Conservation (phyloP, 2,113 vertebrate species). For the Colius striatus region DNA sequence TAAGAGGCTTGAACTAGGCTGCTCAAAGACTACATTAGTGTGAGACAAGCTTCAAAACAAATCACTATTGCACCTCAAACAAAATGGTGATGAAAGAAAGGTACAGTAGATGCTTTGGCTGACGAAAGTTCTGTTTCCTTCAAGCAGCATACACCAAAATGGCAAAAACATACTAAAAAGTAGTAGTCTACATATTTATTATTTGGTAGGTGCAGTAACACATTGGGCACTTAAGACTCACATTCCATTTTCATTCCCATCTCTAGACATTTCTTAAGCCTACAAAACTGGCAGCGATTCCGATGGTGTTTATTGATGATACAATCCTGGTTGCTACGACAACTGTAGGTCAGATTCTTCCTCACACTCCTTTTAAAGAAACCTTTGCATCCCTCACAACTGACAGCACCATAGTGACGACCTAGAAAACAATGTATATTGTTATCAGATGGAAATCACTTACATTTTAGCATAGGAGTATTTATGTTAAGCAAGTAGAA, state of each 20-base stretch:
- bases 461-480: neutral
- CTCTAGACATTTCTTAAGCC: conserved; percentile 94
- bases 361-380: conserved; percentile 99
- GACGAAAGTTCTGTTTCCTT: neutral
- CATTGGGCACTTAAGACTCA: conserved; percentile 78
- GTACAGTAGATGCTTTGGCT: neutral
- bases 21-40: neutral
- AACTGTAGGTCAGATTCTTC: conserved; percentile 97
- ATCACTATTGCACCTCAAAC: neutral
- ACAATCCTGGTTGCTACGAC: conserved; percentile 97
- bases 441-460: neutral
- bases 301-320: conserved; percentile 99
- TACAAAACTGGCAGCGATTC: conserved; percentile 98
- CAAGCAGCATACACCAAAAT: neutral
- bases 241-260: conserved; percentile 99
- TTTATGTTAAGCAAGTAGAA: neutral
- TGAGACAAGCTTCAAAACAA: neutral
- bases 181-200: neutral
- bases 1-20: neutral
- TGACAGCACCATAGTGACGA: conserved; percentile 97
- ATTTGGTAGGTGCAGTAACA: neutral
- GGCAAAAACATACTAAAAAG: neutral
- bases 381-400: conserved; percentile 98
- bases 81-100: neutral
- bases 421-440: conserved; percentile 75